These are phyloP conservation scores for Colius striatus DNA, from an alignment of 2,113 vertebrate species.

Conservation along the genomic window DNA sequence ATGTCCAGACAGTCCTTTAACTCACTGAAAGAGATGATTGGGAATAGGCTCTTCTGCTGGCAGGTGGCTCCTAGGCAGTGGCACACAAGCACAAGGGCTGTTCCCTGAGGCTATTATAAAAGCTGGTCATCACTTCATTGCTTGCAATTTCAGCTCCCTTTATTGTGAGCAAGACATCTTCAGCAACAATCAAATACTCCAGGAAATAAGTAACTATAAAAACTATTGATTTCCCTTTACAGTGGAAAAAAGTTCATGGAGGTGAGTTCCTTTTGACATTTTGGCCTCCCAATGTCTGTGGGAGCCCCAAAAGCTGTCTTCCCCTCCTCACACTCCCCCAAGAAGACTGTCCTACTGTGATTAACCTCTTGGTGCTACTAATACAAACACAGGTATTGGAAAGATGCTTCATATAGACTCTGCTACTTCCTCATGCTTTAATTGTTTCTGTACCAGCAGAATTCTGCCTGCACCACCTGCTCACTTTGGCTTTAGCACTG, in stretches of 20 bases:
- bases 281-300: neutral
- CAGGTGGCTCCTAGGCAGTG: neutral
- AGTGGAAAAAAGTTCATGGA: neutral
- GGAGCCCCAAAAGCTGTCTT: neutral
- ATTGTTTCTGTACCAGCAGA: neutral
- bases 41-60: neutral
- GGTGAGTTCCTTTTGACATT: neutral
- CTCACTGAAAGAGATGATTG: neutral
- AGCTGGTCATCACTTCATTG: neutral
- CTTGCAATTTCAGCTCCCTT: neutral
- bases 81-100: neutral
- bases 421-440: neutral
- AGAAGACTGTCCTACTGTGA: neutral
- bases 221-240: neutral
- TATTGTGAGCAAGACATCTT: neutral
- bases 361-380: neutral
- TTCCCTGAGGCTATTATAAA: neutral
- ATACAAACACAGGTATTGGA: neutral
- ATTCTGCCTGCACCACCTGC: neutral
- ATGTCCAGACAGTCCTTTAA: neutral
- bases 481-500: neutral
- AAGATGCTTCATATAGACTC: neutral
- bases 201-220: neutral
- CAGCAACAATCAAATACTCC: neutral
- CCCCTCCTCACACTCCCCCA: fast-evolving